These are phyloP conservation scores for Glaucidium brasilianum DNA, from an alignment of 2,113 vertebrate species.

Conservation along the genomic window DNA sequence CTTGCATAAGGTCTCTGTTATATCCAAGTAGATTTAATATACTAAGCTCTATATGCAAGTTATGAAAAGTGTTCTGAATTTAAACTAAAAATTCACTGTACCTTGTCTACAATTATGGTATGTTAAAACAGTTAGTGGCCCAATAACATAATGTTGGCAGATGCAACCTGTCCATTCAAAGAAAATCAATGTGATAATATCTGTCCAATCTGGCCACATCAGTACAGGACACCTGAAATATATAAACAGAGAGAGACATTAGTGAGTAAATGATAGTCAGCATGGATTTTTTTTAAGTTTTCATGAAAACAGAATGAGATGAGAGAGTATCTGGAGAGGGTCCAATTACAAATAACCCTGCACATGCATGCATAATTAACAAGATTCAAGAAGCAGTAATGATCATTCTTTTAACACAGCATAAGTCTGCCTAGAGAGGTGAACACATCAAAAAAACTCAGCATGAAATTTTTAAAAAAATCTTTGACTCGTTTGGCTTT, in stretches of 20 bases:
- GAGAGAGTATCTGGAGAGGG: constrained; percentile 30
- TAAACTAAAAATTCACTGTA: not conserved
- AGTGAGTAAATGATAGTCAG: not conserved
- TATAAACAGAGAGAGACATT: not conserved
- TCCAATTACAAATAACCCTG: constrained; percentile 51
- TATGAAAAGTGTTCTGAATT: not conserved
- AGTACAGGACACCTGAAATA: not conserved
- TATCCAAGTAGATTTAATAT: not conserved
- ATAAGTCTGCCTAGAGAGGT: constrained; percentile 25
- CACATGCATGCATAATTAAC: not conserved
- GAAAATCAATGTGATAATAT: not conserved
- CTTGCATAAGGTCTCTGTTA: not conserved
- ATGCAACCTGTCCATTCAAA: not conserved
- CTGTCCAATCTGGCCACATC: not conserved
- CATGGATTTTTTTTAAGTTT: constrained; percentile 4
- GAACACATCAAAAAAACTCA: constrained; percentile 48
- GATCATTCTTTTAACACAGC: constrained; percentile 45
- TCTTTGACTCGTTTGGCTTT: constrained; percentile 42
- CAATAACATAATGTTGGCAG: not conserved
- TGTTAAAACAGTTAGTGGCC: not conserved
- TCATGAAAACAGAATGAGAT: constrained; percentile 10
- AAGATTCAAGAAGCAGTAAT: constrained; percentile 31
- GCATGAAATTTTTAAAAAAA: constrained; percentile 29
- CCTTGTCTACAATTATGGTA: not conserved
- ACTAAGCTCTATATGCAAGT: not conserved